Evolutionary conservation across 2,113 vertebrate species (phyloP).

Genomic region (Capreolus pygargus): DNA sequence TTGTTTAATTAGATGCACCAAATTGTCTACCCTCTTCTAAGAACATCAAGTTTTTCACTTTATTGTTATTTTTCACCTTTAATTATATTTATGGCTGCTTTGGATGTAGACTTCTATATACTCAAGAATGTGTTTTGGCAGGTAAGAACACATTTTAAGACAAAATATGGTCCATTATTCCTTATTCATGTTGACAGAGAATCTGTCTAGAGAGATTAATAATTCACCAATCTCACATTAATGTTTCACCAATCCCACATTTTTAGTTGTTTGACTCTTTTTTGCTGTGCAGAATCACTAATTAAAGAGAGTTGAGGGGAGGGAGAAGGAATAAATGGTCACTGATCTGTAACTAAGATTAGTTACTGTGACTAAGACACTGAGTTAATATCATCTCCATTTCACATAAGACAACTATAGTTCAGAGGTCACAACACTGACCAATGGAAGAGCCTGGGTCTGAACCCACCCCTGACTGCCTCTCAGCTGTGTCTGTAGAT

Average conservation of each 20-base stretch:
- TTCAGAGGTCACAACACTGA: background rate
- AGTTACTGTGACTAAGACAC: background rate
- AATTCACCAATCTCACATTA: background rate
- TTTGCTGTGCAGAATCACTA: background rate
- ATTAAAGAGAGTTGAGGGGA: background rate
- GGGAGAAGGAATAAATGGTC: background rate
- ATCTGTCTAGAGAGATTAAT: background rate
- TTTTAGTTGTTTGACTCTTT: background rate
- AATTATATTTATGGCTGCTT: conserved; percentile 75
- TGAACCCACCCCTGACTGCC: background rate
- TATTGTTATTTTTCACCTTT: conserved; percentile 73
- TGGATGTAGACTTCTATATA: conserved; percentile 74
- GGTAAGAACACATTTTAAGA: conserved; percentile 55
- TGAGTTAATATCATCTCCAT: background rate
- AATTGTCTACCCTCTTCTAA: conserved; percentile 58
- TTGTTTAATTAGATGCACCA: conserved; percentile 55
- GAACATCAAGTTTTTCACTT: conserved; percentile 63
- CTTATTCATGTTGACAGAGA: background rate
- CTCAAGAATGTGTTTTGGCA: conserved; percentile 76
- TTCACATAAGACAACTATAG: background rate
- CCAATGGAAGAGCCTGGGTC: background rate
- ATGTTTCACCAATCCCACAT: background rate
- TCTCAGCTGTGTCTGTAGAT: background rate
- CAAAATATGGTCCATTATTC: background rate
- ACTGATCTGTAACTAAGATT: background rate